Evolutionary conservation across 2,888 invertebrate genomes (phyloP), one percentile per base, ranked within the genome.

Genomic region (Apeira syringaria): DNA sequence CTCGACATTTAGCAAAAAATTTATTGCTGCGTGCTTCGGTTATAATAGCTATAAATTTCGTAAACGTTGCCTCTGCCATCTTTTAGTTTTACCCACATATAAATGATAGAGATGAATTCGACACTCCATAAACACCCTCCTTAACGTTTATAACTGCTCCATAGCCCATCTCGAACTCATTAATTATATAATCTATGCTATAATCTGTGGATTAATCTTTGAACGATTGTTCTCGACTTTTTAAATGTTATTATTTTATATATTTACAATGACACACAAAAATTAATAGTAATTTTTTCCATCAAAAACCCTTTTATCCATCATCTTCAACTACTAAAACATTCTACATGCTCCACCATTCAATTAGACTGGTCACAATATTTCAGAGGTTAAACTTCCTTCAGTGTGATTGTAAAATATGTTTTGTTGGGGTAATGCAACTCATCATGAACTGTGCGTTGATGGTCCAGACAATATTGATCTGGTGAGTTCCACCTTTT

Each of bases 371-470:
- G 62, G 64, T 51, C 55, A 53, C 41, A 53, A 61, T 61, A 52
- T 48, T 45, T 54, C 68, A 68, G 61, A 82, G 78, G 80, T 79
- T 64, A 60, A n/a, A n/a, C n/a, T 1, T 17, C 17, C 17, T 17
- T 17, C 29, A 43, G n/a, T 13, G 27, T 34, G 45, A 41, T 15
- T 57, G 60, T 29, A 7, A 5, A 51, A 20, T 6, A 89, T 89
- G 89, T 89, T 86, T 82, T 89, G 89, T 72, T 89, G 89, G 89
- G 89, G 89, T 57, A 89, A 88, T 75, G 74, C 86, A 57, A 88
- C 88, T 70, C 78, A 88, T 71, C 86, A 86, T 61, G 89, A 89
- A 75, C 68, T 89, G 50, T 87, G 80, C 61, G 64, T 89, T 46
- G 88, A 88, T 64, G 74, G 74, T 25, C 55, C 80, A 31, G 78